Base-by-base conservation (phyloP, 2,113 vertebrate genomes). In the Paradoxurus hermaphroditus region DNA sequence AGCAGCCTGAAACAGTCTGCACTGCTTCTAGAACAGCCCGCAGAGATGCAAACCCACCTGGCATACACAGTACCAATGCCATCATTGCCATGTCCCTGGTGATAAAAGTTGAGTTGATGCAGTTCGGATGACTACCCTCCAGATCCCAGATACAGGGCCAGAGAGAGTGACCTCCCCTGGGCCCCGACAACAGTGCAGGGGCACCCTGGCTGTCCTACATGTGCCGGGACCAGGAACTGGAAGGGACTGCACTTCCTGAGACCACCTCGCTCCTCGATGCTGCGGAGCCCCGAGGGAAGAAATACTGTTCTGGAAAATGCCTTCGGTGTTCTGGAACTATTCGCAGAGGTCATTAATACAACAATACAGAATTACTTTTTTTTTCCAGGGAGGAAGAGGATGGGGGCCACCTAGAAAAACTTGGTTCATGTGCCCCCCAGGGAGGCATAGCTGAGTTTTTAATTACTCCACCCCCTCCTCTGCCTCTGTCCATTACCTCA, bases 151-250 rank as follows among this genome's bases (percentile, higher is more conserved):
- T 16, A 5, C 23, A 11, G 5, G 2, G 34, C 13, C 36, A 27
- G 5, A 1, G 8, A 34, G 39, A 9, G 7, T 0, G 6, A n/a
- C 46, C 9, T 51, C 0, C 9, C 5, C 3, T 25, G 18, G 16
- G 34, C 31, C 19, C 44, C 4, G 15, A 21, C 0, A 0, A 18
- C 16, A 0, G 39, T 36, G 18, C 1, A 0, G 8, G 67, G 16
- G 13, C 15, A 53, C 41, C 14, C 0, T 4, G 2, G 8, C 25
- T 29, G 6, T 12, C 16, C 62, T 21, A 5, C n/a, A 10, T 18
- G 27, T 4, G 4, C 27, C 39, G 86, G 1, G 8, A 11, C 79
- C 39, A 39, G 34, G 31, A 21, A 27, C 25, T 25, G 49, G 21
- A 51, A 16, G 6, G 0, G 1, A 16, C 29, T 7, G 4, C 5